phyloP scores from a whole-genome alignment of 2,113 vertebrate genomes.

The Thunnus thynnus region DNA sequence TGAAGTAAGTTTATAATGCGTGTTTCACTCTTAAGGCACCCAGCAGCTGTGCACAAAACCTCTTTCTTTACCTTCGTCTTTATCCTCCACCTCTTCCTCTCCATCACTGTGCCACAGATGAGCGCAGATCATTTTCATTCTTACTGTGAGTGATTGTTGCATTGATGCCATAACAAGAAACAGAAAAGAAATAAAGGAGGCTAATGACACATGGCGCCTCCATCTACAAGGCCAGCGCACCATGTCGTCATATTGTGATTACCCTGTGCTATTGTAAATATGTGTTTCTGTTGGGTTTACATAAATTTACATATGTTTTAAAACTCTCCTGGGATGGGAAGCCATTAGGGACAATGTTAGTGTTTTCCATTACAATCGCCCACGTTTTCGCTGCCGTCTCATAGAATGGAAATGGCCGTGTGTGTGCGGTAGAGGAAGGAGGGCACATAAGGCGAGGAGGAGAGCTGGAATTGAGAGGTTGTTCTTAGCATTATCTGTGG shows the following conservation, averaged over 20 bases:
- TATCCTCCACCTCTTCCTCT: slow-evolving; percentile 22
- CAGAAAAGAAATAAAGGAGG: slow-evolving; percentile 84
- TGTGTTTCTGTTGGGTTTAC: slow-evolving; percentile 84
- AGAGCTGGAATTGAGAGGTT: slow-evolving; percentile 82
- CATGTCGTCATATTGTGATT: slow-evolving; percentile 87
- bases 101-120: slow-evolving; percentile 77
- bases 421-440: slow-evolving; percentile 56
- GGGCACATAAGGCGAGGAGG: slow-evolving; percentile 68
- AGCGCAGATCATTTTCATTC: slow-evolving; percentile 85
- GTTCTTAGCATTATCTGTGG: slow-evolving; percentile 81
- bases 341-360: slow-evolving; percentile 77
- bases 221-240: slow-evolving; percentile 85
- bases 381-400: slow-evolving; percentile 51
- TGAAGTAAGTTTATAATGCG: background rate
- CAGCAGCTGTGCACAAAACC: background rate
- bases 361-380: slow-evolving; percentile 72
- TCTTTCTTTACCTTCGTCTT: slow-evolving; percentile 6
- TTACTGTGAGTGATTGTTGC: slow-evolving; percentile 87
- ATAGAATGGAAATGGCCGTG: slow-evolving; percentile 69
- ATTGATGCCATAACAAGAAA: slow-evolving; percentile 83
- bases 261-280: slow-evolving; percentile 86
- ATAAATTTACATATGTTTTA: slow-evolving; percentile 81
- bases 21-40: background rate
- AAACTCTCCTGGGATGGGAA: slow-evolving; percentile 75
- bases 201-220: slow-evolving; percentile 92